These are phyloP conservation scores for Lota lota DNA, from an alignment of 2,113 vertebrate genomes.

Conservation along the genomic window DNA sequence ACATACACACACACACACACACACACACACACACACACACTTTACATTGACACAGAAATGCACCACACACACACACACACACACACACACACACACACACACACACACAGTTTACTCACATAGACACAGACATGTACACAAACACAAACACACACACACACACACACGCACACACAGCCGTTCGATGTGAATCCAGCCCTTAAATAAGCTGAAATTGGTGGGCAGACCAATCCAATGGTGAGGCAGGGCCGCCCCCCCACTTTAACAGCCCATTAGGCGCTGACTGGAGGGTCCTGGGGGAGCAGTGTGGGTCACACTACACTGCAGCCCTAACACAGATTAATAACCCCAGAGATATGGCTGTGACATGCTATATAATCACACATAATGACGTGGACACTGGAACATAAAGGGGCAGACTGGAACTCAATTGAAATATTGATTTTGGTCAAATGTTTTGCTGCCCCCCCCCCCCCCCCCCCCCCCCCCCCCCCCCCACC, in stretches of 20 bases:
- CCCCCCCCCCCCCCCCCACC: no score
- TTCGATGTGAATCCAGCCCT: constrained; percentile 38
- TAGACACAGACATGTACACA: constrained; percentile 6
- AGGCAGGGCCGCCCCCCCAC: constrained; percentile 46
- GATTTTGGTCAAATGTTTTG: not conserved
- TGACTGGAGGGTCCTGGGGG: constrained; percentile 61
- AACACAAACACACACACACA: not conserved
- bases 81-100: not conserved
- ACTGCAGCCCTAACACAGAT: constrained; percentile 42
- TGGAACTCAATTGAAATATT: constrained; percentile 12
- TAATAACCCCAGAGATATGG: constrained; percentile 57
- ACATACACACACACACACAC: not conserved
- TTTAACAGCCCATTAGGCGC: constrained; percentile 73
- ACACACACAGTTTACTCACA: not conserved
- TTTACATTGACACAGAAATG: not conserved
- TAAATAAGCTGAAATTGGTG: constrained; percentile 77
- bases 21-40: constrained; percentile 7
- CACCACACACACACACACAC: constrained; percentile 26
- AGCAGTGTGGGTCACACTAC: constrained; percentile 48
- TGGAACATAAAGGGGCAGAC: not conserved
- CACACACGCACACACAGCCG: constrained; percentile 30
- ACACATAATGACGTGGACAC: constrained; percentile 16
- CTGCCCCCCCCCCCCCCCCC: no score
- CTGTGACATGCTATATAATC: constrained; percentile 13
- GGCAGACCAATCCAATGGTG: constrained; percentile 49